Evolutionary conservation across 2,888 invertebrate species (phyloP).

Genomic region (Diarsia rubi): DNA sequence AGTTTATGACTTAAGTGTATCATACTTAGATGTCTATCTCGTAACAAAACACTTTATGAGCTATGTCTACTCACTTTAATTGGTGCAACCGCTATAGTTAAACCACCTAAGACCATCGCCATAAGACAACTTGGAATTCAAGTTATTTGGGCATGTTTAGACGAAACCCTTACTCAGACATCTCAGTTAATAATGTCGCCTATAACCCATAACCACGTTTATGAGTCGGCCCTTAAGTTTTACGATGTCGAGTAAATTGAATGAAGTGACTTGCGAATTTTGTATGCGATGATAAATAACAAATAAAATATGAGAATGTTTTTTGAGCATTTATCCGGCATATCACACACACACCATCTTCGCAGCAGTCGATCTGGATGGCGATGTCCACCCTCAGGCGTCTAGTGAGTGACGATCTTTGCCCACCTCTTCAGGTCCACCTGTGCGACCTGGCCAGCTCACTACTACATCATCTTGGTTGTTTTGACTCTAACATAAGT

Average conservation of each 20-base stretch:
- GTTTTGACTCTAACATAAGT: neutral
- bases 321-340: neutral
- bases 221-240: slow-evolving; percentile 75
- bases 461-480: neutral
- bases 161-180: slow-evolving; percentile 62
- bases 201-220: slow-evolving; percentile 76
- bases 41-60: slow-evolving; percentile 37
- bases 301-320: slow-evolving; percentile 21
- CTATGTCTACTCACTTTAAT: slow-evolving; percentile 36
- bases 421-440: neutral
- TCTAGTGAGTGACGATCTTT: neutral
- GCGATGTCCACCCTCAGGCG: neutral
- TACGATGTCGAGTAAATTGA: slow-evolving; percentile 70
- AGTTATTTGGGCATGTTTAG: slow-evolving; percentile 40
- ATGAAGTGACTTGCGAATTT: slow-evolving; percentile 56
- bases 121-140: slow-evolving; percentile 43
- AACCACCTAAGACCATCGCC: slow-evolving; percentile 5
- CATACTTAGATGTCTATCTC: slow-evolving; percentile 22
- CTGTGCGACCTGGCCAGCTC: neutral
- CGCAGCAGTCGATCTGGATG: neutral
- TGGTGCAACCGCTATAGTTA: slow-evolving; percentile 31
- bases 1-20: slow-evolving; percentile 20
- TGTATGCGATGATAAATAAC: slow-evolving; percentile 21
- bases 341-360: neutral
- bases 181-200: slow-evolving; percentile 73